Base-by-base conservation (phyloP, 2,113 vertebrate genomes). In the Columba livia region DNA sequence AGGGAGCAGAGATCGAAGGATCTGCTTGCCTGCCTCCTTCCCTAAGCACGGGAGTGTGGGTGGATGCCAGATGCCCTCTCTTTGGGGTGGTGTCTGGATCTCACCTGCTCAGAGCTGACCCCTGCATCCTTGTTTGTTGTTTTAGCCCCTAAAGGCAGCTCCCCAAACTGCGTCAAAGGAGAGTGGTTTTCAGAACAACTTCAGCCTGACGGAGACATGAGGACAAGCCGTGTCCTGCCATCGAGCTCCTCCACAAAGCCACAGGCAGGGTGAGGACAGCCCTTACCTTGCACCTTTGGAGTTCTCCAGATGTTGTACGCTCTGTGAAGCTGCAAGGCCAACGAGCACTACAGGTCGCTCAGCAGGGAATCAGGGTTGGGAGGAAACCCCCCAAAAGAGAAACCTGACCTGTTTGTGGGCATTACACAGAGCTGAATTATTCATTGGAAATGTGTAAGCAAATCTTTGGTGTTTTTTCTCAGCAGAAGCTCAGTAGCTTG, bases 231-330 rank as follows among this genome's bases (percentile, higher is more conserved):
- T 6, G 21, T 36, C 70, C 53, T 82, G 50, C 57, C 40, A 9
- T 1, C 1, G 1, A 67, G 57, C 25, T 84, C 31, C 28, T 8
- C 11, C 0, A 0, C 0, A 5, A 90, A 88, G 53, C 67, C 4
- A 2, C 64, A 82, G 32, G n/a, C 25, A 73, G 36, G 44, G 21
- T 57, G 50, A 61, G 66, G 38, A 58, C 31, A 58, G 28, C 11
- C 47, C n/a, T 83, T 89, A 25, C 57, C 36, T 51, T 28, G 36
- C 4, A 5, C 18, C 21, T 60, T 36, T 56, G 15, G 29, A 57
- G 32, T n/a, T 32, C 48, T 73, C 15, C n/a, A 32, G 12, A 56
- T 44, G 16, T 67, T 57, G 48, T 77, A 54, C 0, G 0, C 6
- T 53, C n/a, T 4, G 1, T 11, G 10, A 47, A 65, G 31, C n/a